Conservation (phyloP, 2,797 vertebrate species). For the Malacoraja senta region DNA sequence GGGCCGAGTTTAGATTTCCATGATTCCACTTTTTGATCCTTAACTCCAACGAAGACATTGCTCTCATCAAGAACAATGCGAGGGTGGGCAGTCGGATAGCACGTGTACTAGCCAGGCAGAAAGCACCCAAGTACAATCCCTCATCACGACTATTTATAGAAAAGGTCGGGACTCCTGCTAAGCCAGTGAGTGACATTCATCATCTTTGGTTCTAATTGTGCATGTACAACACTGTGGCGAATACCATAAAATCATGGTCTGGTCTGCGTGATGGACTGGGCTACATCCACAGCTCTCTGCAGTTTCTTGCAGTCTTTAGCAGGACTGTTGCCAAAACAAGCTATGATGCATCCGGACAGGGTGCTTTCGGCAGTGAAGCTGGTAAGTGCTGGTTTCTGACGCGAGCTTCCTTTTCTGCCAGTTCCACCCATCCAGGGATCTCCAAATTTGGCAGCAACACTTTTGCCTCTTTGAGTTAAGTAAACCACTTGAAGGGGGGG, state of each 20-base stretch:
- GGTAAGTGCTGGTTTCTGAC: too few species aligned
- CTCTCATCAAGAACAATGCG: conserved; percentile 80
- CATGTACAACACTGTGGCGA: background rate
- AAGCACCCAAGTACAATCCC: conserved; percentile 47
- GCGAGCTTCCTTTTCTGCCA: too few species aligned
- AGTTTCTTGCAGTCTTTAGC: too few species aligned
- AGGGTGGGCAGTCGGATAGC: conserved; percentile 77
- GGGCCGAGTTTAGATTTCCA: too few species aligned
- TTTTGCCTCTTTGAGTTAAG: background rate
- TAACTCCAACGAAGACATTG: conserved; percentile 64
- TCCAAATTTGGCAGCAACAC: too few species aligned
- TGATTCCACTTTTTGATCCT: background rate
- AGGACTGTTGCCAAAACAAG: too few species aligned
- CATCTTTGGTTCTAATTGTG: background rate
- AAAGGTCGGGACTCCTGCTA: background rate
- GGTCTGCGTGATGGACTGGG: too few species aligned
- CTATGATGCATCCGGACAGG: too few species aligned
- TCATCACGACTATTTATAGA: background rate
- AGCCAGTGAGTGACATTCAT: conserved; percentile 15
- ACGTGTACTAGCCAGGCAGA: conserved; percentile 54
- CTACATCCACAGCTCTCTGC: too few species aligned
- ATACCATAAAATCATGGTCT: background rate
- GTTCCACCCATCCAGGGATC: too few species aligned
- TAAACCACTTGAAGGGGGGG: background rate
- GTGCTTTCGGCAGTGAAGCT: too few species aligned